Base-by-base conservation (phyloP, 2,113 vertebrate species). In the Halichoerus grypus region DNA sequence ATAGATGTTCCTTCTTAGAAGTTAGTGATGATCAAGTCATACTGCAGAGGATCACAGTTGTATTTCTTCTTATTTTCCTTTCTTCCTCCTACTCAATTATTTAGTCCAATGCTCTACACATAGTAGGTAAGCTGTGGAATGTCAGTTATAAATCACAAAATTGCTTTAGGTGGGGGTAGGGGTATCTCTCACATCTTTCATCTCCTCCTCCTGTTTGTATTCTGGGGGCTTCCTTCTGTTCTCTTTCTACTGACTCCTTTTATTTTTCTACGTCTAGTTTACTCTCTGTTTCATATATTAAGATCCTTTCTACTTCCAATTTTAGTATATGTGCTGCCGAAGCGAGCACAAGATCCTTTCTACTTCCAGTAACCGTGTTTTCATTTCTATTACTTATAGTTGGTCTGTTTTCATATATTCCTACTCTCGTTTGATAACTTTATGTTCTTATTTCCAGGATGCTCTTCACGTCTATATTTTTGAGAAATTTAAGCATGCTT, bases 401-500 rank as follows among this genome's bases (percentile, higher is more conserved):
- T 85, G 19, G 4, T 28, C 51, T 24, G 42, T 71, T 82, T 87
- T 90, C 61, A 91, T 83, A 49, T 84, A 63, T 28, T 90, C 14
- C 4, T 81, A 19, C 8, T 91, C 24, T 81, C 53, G 4, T 80
- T 84, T 94, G 28, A 63, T 51, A 95, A 85, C 7, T 83, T 95
- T 89, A 39, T 83, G 12, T 13, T 59, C n/a, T 91, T 85, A 22
- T 77, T 55, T 90, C 36, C 21, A 57, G 39, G 31, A 88, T 85
- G 18, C 13, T 94, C 55, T n/a, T 28, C 46, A 88, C 7, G 61
- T 31, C 61, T 65, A 61, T 79, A 74, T 63, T 28, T 80, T n/a
- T 89, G 36, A 94, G 53, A 91, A 81, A 85, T 95, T 79, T 57
- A 84, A 87, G 63, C 19, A 80, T 42, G 82, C 33, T 71, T 93